Base-by-base conservation (phyloP, 2,888 invertebrate species). In the Tetragonula carbonaria region DNA sequence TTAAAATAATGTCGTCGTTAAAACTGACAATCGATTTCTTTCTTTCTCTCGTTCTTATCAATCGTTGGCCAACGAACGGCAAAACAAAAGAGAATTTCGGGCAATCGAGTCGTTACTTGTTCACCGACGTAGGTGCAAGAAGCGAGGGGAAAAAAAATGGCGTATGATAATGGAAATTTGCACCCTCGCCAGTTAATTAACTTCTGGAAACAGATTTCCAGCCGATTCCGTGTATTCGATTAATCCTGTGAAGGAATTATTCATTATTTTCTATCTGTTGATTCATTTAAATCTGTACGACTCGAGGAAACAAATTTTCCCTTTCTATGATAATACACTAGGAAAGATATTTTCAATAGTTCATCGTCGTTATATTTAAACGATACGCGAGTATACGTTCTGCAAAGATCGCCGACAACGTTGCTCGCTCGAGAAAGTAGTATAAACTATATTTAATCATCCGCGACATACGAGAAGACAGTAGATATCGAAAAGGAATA, bases 211-310 rank as follows among this genome's bases (percentile, higher is more conserved):
- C 74, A 63, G 76, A 88, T 88, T 78, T 76, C 62, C 74, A 51
- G 53, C 57, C 23, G 55, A 66, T 88, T 80, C 74, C 74, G 82
- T 80, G 62, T 80, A 65, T 84, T 70, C 74, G 51, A 86, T 86
- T 84, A 78, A 80, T 86, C 63, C n/a, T 5, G 21, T 8, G 23
- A 45, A 45, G 45, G 45, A 45, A 8, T 45, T 8, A 8, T 45
- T 2, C 8, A 45, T 45, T 45, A 11, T 45, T 45, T 45, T 2
- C 45, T 45, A 45, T 8, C 38, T 45, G 38, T 45, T 45, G 8
- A 45, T 45, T 45, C 0, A 45, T 45, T 45, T 0, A 8, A 45
- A 11, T 45, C 8, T 2, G 45, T 11, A 45, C 45, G 38, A 38
- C 38, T 8, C 8, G 0, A 8, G 8, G 38, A 38, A 38, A 38